Evolutionary conservation across 2,888 invertebrate species (phyloP).

Genomic region (Thumatha senex): DNA sequence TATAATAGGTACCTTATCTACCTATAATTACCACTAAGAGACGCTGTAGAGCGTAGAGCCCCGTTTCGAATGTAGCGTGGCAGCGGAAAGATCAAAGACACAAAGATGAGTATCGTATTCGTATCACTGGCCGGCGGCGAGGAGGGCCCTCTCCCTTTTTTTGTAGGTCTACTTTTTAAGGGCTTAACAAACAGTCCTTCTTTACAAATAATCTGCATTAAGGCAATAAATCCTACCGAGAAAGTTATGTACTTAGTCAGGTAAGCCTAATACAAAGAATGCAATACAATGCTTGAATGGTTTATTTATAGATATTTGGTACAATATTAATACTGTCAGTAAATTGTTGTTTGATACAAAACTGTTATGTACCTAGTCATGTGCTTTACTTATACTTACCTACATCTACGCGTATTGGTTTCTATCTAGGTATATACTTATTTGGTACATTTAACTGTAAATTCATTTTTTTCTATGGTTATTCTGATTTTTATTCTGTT

Average conservation of each 20-base stretch:
- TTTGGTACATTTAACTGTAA: no score
- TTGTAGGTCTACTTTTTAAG: constrained; percentile 71
- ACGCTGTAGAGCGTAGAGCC: constrained; percentile 52
- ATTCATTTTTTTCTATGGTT: no score
- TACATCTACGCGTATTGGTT: no score
- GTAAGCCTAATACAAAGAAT: background rate
- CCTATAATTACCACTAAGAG: constrained; percentile 29
- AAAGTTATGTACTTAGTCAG: constrained; percentile 4
- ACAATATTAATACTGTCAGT: no score
- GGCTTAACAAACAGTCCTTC: constrained; percentile 55
- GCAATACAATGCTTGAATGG: background rate
- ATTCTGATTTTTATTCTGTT: no score
- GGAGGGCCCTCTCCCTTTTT: constrained; percentile 54
- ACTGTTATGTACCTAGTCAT: no score
- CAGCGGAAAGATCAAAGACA: constrained; percentile 68
- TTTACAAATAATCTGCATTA: constrained; percentile 41
- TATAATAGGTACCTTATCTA: background rate
- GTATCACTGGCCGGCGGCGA: constrained; percentile 49
- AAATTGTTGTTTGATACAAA: no score
- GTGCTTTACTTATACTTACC: no score
- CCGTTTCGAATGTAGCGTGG: constrained; percentile 29
- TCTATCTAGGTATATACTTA: no score
- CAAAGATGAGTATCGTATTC: constrained; percentile 72
- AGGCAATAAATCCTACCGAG: constrained; percentile 13
- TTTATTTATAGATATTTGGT: no score